Evolutionary conservation across 2,888 invertebrate species (phyloP).

Genomic region (Endomychus coccineus): DNA sequence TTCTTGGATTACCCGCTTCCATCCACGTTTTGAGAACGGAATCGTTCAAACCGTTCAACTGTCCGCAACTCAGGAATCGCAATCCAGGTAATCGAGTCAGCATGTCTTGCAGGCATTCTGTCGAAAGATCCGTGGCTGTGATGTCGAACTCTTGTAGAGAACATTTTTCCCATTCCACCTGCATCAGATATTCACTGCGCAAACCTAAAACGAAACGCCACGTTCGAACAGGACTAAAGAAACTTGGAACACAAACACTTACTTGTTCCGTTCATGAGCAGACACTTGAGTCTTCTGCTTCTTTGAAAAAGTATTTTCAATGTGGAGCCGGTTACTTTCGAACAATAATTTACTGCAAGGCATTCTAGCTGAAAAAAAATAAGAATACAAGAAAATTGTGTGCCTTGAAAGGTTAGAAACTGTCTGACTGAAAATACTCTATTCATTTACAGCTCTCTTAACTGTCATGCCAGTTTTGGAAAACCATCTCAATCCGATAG

Average conservation of each 20-base stretch:
- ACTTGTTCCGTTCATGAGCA: conserved; percentile 97
- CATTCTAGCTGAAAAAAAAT: conserved; percentile 73
- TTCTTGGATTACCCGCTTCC: conserved; percentile 71
- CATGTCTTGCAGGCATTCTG: conserved; percentile 90
- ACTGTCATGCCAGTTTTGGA: too few relatives aligned
- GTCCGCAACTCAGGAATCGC: conserved; percentile 88
- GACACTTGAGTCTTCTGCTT: conserved; percentile 82
- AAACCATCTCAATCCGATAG: too few relatives aligned
- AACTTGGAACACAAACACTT: conserved; percentile 34
- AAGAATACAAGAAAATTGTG: too few relatives aligned
- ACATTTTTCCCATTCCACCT: conserved; percentile 94
- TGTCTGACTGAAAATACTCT: too few relatives aligned
- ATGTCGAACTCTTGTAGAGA: conserved; percentile 91
- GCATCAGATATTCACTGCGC: conserved; percentile 86
- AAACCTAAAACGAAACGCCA: conserved; percentile 56
- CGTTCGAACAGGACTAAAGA: neutral
- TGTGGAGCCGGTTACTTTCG: conserved; percentile 93
- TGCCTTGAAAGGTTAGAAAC: too few relatives aligned
- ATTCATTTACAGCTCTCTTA: too few relatives aligned
- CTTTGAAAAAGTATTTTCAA: conserved; percentile 90
- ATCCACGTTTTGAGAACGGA: conserved; percentile 87
- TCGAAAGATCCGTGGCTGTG: conserved; percentile 91
- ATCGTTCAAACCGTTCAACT: conserved; percentile 96
- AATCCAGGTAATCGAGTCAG: conserved; percentile 78
- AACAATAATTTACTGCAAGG: conserved; percentile 93